Evolutionary conservation across 2,797 vertebrate species (phyloP).

Genomic region (Naso thynnoides): DNA sequence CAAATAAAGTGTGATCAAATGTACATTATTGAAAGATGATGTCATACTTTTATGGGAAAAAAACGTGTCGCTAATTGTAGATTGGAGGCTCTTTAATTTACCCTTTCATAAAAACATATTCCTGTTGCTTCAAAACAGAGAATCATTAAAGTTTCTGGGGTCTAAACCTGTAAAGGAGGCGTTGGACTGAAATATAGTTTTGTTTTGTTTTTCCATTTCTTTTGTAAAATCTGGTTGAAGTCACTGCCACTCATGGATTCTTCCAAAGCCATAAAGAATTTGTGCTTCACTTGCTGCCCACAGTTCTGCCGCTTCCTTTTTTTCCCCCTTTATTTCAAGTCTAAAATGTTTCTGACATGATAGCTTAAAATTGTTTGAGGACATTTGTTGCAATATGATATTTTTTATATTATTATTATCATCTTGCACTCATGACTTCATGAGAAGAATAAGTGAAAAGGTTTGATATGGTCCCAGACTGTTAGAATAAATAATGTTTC

Average conservation of each 20-base stretch:
- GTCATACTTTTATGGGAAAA: too few species aligned
- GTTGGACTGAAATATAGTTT: neutral
- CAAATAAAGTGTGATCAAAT: too few species aligned
- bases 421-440: neutral
- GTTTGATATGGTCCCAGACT: neutral
- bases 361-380: neutral
- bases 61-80: neutral
- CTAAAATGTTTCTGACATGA: neutral
- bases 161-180: neutral
- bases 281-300: neutral
- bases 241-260: neutral
- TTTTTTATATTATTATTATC: neutral
- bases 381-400: neutral
- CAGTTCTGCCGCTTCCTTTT: constrained; percentile 11
- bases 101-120: neutral
- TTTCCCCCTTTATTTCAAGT: neutral
- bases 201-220: neutral
- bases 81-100: neutral
- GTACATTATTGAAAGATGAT: too few species aligned
- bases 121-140: neutral
- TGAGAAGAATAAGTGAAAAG: neutral
- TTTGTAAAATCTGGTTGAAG: neutral
- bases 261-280: neutral
- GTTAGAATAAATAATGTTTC: constrained; percentile 12
- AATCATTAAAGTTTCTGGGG: neutral